phyloP scores from a whole-genome alignment of 2,797 vertebrate genomes.

The Oophaga sylvatica region DNA sequence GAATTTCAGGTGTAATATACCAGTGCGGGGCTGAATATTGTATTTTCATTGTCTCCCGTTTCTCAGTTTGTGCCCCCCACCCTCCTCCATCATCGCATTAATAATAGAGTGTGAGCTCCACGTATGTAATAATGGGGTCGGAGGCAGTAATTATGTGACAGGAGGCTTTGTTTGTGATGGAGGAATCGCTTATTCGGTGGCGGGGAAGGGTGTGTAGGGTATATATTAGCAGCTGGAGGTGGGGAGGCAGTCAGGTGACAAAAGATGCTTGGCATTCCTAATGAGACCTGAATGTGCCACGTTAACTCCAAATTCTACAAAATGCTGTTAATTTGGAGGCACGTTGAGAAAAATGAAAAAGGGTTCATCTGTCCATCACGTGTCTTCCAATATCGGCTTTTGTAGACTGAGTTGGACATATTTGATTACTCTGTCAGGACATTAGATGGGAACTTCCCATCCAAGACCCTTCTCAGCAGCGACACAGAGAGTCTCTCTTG shows the following conservation, averaged over 20 bases:
- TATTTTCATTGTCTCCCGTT: not conserved
- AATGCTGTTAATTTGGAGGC: constrained; percentile 4
- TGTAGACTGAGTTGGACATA: not conserved
- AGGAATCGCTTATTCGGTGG: not conserved
- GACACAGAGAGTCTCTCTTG: not conserved
- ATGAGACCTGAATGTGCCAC: constrained; percentile 1
- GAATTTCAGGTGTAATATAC: not conserved
- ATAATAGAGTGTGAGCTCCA: not conserved
- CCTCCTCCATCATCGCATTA: not conserved
- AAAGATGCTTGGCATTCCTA: not conserved
- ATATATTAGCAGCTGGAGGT: constrained; percentile 6
- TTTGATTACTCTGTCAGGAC: not conserved
- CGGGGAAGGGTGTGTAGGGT: not conserved
- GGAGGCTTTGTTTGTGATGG: constrained; percentile 1
- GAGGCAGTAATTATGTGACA: not conserved
- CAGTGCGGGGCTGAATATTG: not conserved
- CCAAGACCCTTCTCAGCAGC: not conserved
- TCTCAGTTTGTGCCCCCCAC: not conserved
- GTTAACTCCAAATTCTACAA: constrained; percentile 6
- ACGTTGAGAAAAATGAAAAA: not conserved
- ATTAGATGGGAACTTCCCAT: not conserved
- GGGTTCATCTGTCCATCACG: not conserved
- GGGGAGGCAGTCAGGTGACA: constrained; percentile 6
- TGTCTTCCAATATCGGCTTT: not conserved
- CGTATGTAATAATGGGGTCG: not conserved